Conservation (phyloP, 2,113 vertebrate species). For the Sterna hirundo region DNA sequence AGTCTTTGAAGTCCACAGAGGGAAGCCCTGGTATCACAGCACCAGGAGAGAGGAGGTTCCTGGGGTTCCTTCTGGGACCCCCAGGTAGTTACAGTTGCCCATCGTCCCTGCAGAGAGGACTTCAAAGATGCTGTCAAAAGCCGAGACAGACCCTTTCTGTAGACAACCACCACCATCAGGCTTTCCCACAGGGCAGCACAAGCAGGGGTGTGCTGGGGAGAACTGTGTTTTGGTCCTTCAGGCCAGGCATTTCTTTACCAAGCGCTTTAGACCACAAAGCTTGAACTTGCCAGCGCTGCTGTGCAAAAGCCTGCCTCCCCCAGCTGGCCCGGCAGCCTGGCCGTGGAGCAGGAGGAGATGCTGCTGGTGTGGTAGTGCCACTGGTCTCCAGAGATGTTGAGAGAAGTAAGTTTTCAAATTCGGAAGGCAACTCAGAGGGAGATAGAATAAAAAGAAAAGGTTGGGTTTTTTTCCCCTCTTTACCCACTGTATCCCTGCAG, state of each 20-base stretch:
- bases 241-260: neutral
- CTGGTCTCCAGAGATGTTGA: neutral
- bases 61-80: neutral
- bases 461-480: neutral
- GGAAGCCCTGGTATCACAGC: neutral
- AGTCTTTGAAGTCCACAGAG: neutral
- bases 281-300: neutral
- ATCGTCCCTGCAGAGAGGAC: neutral
- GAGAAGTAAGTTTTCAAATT: neutral
- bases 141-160: neutral
- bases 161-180: neutral
- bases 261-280: neutral
- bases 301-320: neutral
- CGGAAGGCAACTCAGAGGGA: neutral
- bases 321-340: neutral
- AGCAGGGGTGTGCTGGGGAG: neutral
- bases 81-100: neutral
- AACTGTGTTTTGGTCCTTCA: neutral
- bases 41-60: neutral
- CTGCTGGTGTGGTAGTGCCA: accelerated
- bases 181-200: neutral
- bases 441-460: neutral
- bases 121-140: neutral
- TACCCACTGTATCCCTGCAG: neutral
- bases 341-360: neutral